These are phyloP conservation scores for Sinocyclocheilus anophthalmus DNA, from an alignment of 2,113 vertebrate species.

Conservation along the genomic window DNA sequence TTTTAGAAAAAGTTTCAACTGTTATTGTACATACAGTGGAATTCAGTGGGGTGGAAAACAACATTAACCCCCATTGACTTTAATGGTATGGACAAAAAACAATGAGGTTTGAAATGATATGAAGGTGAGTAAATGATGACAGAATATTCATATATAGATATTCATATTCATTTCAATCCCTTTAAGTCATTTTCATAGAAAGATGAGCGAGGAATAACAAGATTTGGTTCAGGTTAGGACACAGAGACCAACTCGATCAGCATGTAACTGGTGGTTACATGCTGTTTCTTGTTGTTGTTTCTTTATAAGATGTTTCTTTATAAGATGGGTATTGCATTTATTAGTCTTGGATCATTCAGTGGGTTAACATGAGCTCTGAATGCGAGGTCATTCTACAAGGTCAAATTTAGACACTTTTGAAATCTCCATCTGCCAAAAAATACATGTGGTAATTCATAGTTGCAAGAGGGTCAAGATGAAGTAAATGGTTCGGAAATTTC, in stretches of 20 bases:
- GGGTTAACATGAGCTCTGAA: slow-evolving; percentile 15
- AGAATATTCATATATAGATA: too few species aligned
- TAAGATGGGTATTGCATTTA: slow-evolving; percentile 1
- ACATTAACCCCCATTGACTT: neutral
- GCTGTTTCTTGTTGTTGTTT: neutral
- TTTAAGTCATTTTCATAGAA: neutral
- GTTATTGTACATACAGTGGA: neutral
- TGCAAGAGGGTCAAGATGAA: slow-evolving; percentile 23
- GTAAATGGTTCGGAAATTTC: slow-evolving; percentile 45
- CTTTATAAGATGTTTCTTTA: slow-evolving; percentile 1
- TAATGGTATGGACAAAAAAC: neutral
- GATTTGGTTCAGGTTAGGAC: neutral
- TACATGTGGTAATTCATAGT: slow-evolving; percentile 37
- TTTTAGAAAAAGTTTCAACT: neutral
- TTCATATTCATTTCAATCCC: neutral
- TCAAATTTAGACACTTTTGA: slow-evolving; percentile 28
- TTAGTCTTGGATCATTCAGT: slow-evolving; percentile 10
- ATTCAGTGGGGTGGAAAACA: neutral
- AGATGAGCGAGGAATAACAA: neutral
- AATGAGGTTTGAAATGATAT: neutral
- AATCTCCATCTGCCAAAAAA: slow-evolving; percentile 44
- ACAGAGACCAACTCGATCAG: neutral
- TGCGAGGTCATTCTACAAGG: neutral
- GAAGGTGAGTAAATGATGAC: neutral
- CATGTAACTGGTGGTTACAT: neutral